phyloP scores from a whole-genome alignment of 2,888 invertebrate species.

The Ochropleura plecta region DNA sequence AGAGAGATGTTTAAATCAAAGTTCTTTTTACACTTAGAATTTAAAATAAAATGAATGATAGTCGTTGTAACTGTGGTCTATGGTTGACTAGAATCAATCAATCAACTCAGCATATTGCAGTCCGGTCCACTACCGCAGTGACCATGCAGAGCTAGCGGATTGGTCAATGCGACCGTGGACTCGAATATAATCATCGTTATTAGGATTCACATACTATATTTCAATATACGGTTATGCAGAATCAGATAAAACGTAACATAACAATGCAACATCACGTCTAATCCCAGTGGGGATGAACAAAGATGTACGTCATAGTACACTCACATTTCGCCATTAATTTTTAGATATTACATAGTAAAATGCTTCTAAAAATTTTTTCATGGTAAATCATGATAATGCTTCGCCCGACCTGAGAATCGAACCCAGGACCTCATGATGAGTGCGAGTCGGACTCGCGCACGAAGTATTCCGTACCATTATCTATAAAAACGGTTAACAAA shows the following conservation, averaged over 20 bases:
- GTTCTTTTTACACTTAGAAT: not conserved
- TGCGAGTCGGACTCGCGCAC: not conserved
- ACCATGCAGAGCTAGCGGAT: conserved; percentile 34
- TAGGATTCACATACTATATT: not conserved
- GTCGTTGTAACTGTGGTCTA: conserved; percentile 22
- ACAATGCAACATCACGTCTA: not conserved
- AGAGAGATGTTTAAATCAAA: not conserved
- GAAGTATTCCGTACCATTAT: too few species aligned
- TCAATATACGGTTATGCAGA: not conserved
- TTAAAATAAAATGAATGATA: not conserved
- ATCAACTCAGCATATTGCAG: conserved; percentile 53
- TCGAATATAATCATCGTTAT: conserved; percentile 40
- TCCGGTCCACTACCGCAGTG: conserved; percentile 31
- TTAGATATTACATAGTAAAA: not conserved
- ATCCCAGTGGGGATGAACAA: not conserved
- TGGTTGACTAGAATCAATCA: conserved; percentile 42
- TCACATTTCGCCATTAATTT: not conserved
- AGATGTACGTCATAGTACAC: not conserved
- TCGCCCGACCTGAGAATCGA: not conserved
- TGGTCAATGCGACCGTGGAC: conserved; percentile 37
- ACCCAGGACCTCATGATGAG: not conserved
- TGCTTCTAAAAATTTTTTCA: not conserved
- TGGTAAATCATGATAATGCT: not conserved
- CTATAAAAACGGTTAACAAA: too few species aligned
- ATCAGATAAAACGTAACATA: not conserved